Evolutionary conservation across 1,140 invertebrate species (phyloP).

Genomic region (Chrysopa pallens): DNA sequence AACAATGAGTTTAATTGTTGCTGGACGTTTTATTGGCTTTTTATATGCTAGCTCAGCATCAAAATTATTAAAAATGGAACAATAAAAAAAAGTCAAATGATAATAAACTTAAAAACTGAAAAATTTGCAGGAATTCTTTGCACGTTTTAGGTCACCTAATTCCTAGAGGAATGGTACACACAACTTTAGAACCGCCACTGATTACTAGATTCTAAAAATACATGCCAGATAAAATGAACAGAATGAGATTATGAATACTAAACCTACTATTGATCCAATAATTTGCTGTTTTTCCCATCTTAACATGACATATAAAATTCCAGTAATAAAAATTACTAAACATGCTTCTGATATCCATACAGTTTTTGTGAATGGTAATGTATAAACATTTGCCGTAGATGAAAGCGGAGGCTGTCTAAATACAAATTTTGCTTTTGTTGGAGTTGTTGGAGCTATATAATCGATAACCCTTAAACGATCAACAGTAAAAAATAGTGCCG

Average conservation of each 20-base stretch:
- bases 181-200: no score
- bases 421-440: conserved; percentile 32
- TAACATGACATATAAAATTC: conserved; percentile 6
- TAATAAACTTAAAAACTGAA: no score
- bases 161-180: no score
- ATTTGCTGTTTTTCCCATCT: background rate
- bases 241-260: background rate
- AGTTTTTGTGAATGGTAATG: conserved; percentile 30
- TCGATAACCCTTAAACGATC: conserved; percentile 31
- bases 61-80: no score
- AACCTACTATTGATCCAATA: background rate
- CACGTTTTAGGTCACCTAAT: no score
- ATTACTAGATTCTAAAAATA: no score
- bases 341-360: conserved; percentile 33
- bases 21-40: no score
- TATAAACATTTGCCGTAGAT: conserved; percentile 39
- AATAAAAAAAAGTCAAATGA: no score
- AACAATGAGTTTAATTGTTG: no score
- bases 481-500: conserved; percentile 30
- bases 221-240: conserved; percentile 22
- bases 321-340: conserved; percentile 23
- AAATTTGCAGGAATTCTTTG: no score
- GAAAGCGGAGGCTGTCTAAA: conserved; percentile 40
- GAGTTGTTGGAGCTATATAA: conserved; percentile 33
- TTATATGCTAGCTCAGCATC: no score